A percentile compares a stretch with the other conserved stretches of the same genome.
These are phyloP conservation scores for Pteruthius melanotis DNA, from an alignment of 2,113 vertebrate species.

Conservation along the genomic window DNA sequence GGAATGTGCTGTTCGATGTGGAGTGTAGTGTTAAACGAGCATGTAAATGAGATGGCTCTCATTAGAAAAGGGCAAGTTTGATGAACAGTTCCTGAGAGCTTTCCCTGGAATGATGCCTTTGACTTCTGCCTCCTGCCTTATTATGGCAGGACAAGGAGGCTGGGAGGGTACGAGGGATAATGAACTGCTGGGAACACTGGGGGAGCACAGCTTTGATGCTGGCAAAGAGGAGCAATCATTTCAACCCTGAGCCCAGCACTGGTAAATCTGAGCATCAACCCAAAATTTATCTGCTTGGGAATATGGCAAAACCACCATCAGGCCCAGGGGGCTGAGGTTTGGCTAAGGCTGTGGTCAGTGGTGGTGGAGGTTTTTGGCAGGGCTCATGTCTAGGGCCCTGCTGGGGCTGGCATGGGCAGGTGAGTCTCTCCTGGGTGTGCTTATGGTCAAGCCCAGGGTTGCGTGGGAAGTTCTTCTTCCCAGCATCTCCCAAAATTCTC, in stretches of 20 bases:
- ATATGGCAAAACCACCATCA: rapidly evolving
- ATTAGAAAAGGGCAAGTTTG: conserved; percentile 50
- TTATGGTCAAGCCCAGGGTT: neutral
- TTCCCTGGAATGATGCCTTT: conserved; percentile 21
- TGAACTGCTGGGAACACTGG: neutral
- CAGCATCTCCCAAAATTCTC: neutral
- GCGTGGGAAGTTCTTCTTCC: neutral
- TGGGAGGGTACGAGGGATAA: neutral
- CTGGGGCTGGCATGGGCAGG: neutral
- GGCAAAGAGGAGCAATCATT: neutral
- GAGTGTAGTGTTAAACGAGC: neutral
- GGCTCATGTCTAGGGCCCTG: neutral
- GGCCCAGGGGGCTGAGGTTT: neutral
- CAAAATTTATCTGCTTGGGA: neutral
- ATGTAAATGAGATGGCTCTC: conserved; percentile 50
- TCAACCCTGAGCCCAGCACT: neutral
- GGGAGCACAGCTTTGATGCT: neutral
- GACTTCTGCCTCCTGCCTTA: neutral
- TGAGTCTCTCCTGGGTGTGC: neutral
- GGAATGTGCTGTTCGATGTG: neutral
- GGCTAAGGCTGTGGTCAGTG: neutral
- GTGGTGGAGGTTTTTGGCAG: neutral
- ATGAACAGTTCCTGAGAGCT: conserved; percentile 46
- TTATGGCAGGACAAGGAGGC: neutral
- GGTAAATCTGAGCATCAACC: neutral